Evolutionary conservation across 2,888 invertebrate genomes (phyloP), one percentile per base, ranked within the genome.

Genomic region (Cosmopolites sordidus): DNA sequence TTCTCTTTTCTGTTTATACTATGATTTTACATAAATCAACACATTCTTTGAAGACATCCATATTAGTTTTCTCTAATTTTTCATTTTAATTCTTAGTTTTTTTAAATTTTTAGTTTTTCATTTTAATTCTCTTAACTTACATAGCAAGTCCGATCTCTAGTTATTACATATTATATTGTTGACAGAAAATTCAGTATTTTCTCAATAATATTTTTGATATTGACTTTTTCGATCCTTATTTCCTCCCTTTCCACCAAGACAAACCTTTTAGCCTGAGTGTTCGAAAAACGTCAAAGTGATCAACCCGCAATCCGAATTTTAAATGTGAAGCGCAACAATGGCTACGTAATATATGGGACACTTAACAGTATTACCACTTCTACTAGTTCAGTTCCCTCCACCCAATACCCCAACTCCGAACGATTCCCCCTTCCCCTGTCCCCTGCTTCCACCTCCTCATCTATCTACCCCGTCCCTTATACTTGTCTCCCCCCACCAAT

Each of bases 311-410:
- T 54, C 45, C 29, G 48, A 51, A 58, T 50, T 54, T 44, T 47
- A 54, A 54, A 27, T 48, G 51, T 39, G 51, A 56, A 51, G 54
- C 58, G 62, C 68, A 67, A 69, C 69, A 68, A 69, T 68, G 65
- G 64, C 63, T 60, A 59, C 63, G 60, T 64, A 69, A 70, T 70
- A 69, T 69, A 69, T 69, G 69, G 69, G 64, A 70, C 70, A 71
- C 69, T 69, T 68, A 69, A 68, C 69, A 67, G 68, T 69, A 71
- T 70, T 69, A 69, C 68, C 62, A 59, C 54, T 57, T 47, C 59
- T 57, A 47, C 58, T 33, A 22, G 22, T 22, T 22, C 22, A 22
- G 8, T 22, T 8, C 22, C 41, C 58, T 56, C 41, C 22, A 8
- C 22, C 22, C 22, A 3, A 22, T 5, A 8, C 22, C 22, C 58